These are phyloP conservation scores for Drosophila quinaria DNA, from an alignment of 2,888 invertebrate genomes.

Conservation along the genomic window DNA sequence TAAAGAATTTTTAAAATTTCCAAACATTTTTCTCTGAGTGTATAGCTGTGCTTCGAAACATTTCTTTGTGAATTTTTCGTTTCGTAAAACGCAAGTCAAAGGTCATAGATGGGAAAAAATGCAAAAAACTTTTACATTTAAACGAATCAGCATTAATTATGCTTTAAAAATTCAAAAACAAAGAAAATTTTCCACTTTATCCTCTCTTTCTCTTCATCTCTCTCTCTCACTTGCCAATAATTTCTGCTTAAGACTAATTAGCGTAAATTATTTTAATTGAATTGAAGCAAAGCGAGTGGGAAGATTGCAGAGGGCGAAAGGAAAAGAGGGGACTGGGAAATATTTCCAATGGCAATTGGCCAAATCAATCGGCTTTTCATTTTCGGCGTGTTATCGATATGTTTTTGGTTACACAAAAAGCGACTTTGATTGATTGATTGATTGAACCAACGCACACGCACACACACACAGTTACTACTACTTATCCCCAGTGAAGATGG, in stretches of 20 bases:
- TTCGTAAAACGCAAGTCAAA: slow-evolving; percentile 8
- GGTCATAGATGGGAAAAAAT: slow-evolving; percentile 2
- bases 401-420: slow-evolving; percentile 43
- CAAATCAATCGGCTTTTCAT: slow-evolving; percentile 46
- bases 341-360: slow-evolving; percentile 22
- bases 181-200: slow-evolving; percentile 15
- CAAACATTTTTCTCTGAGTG: neutral
- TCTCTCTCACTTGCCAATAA: neutral
- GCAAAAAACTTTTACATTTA: slow-evolving; percentile 37
- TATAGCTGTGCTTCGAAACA: neutral
- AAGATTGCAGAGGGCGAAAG: neutral
- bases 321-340: neutral
- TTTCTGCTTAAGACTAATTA: slow-evolving; percentile 57
- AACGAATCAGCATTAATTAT: slow-evolving; percentile 69
- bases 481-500: slow-evolving; percentile 23
- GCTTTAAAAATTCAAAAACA: slow-evolving; percentile 38
- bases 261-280: slow-evolving; percentile 60
- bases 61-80: neutral
- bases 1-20: neutral
- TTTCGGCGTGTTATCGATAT: slow-evolving; percentile 61
- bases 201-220: neutral
- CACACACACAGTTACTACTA: slow-evolving; percentile 8
- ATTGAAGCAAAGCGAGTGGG: neutral
- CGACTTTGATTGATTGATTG: slow-evolving; percentile 38
- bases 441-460: slow-evolving; percentile 28